A percentile compares a stretch with the other conserved stretches of the same genome.
These are phyloP conservation scores for Poecilia gillii DNA, from an alignment of 2,797 vertebrate species.

Conservation along the genomic window DNA sequence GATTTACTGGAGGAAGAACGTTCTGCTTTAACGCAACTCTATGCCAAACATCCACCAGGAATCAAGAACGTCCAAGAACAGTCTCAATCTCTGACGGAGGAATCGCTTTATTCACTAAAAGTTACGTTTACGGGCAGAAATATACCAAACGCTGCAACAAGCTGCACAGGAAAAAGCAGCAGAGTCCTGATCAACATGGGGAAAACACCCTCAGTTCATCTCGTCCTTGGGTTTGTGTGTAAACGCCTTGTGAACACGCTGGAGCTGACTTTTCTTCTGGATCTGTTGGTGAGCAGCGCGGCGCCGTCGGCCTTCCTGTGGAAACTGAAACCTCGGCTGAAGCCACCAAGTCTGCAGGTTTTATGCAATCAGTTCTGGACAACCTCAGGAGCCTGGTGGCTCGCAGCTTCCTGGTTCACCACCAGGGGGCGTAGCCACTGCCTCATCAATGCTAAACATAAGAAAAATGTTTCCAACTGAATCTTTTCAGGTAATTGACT, in stretches of 20 bases:
- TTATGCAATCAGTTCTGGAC: background rate
- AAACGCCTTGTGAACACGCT: background rate
- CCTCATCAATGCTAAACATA: background rate
- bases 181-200: background rate
- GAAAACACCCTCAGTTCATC: background rate
- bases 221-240: background rate
- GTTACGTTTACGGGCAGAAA: background rate
- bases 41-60: constrained; percentile 40
- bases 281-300: background rate
- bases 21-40: constrained; percentile 30
- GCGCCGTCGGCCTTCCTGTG: background rate
- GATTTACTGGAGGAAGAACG: constrained; percentile 11
- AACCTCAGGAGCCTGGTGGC: background rate
- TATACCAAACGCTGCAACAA: constrained; percentile 13
- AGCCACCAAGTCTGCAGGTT: background rate
- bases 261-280: background rate
- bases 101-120: constrained; percentile 50
- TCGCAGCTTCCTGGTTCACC: background rate
- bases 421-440: background rate
- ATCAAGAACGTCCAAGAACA: constrained; percentile 69
- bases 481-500: background rate
- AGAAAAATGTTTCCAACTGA: background rate
- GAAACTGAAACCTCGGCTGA: background rate
- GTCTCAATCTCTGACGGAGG: constrained; percentile 33
- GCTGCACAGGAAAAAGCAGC: background rate